Evolutionary conservation across 1,140 invertebrate species (phyloP), one percentile per base, ranked within the genome.

Genomic region (Pachyrhynchus sulphureomaculatus): DNA sequence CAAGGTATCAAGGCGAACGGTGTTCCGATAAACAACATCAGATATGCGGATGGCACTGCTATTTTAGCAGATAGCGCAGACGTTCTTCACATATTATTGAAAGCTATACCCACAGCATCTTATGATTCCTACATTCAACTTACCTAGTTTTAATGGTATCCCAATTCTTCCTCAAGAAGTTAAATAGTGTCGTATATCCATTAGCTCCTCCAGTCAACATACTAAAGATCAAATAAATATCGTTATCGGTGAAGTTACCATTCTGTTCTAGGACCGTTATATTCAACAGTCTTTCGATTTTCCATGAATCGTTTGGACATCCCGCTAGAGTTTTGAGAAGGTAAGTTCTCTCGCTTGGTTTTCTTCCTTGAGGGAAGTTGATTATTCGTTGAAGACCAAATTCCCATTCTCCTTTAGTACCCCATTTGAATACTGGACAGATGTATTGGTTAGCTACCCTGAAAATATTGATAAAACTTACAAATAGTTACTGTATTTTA

Each of bases 381-480:
- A 88, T 84, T 0, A 90, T 82, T 12, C 88, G 79, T 55, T 90
- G 80, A 0, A 91, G 77, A 53, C 88, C 88, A 68, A 90, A 90
- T 62, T 89, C 82, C 88, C 88, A 91, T 75, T 91, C 88, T 24
- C 88, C 83, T 56, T 81, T 77, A 0, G 86, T 83, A 0, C 89
- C 89, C 83, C 86, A 90, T 75, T 86, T 85, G 67, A 90, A 90
- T 1, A 91, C 86, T 4, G 88, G 86, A 54, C 89, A 90, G 34
- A 90, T 82, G 68, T 83, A 88, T 69, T 86, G 83, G 70, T 86
- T 88, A 8, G 84, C 79, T 32, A 89, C 82, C 3, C 89, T 91
- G 65, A 20, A 79, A 74, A 55, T 49, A 44, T 0, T 13, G 5
- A 44, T 32, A 6, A 6, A 32, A 6, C 5, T 32, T 4, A 32